phyloP scores from a whole-genome alignment of 2,113 vertebrate genomes.

The Salvelinus alpinus region DNA sequence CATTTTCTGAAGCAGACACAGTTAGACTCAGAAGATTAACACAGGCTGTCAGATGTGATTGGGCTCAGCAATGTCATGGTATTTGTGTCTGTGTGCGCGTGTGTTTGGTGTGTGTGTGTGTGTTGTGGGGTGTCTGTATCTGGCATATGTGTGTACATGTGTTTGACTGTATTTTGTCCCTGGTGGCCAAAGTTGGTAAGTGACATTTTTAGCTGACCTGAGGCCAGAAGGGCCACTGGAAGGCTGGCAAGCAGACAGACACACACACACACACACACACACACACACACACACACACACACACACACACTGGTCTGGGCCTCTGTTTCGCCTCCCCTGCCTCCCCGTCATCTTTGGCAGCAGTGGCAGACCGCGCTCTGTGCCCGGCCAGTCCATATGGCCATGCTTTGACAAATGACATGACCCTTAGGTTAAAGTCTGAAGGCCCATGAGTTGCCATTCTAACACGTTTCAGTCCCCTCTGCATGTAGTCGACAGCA shows the following conservation, averaged over 20 bases:
- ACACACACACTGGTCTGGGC: slow-evolving; percentile 20
- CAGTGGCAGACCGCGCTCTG: slow-evolving; percentile 48
- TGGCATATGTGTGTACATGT: not conserved
- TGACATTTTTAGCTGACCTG: slow-evolving; percentile 15
- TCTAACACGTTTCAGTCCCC: slow-evolving; percentile 23
- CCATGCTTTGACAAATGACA: slow-evolving; percentile 53
- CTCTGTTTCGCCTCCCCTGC: slow-evolving; percentile 26
- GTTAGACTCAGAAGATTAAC: too few relatives aligned
- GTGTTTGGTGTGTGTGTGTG: not conserved
- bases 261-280: too few relatives aligned
- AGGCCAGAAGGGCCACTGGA: slow-evolving; percentile 14
- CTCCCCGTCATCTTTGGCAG: slow-evolving; percentile 42
- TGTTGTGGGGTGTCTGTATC: not conserved
- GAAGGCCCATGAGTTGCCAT: slow-evolving; percentile 16
- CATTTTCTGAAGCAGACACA: too few relatives aligned
- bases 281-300: too few relatives aligned
- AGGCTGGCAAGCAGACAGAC: slow-evolving; percentile 10
- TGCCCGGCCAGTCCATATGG: slow-evolving; percentile 60
- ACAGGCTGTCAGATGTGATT: not conserved
- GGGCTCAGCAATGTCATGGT: not conserved
- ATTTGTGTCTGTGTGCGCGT: not conserved
- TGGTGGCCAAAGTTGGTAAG: not conserved
- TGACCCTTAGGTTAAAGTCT: slow-evolving; percentile 41
- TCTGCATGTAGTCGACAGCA: not conserved
- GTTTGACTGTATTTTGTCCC: slow-evolving; percentile 15